Conservation (phyloP, 2,797 vertebrate species). For the Enteromius paludinosus region DNA sequence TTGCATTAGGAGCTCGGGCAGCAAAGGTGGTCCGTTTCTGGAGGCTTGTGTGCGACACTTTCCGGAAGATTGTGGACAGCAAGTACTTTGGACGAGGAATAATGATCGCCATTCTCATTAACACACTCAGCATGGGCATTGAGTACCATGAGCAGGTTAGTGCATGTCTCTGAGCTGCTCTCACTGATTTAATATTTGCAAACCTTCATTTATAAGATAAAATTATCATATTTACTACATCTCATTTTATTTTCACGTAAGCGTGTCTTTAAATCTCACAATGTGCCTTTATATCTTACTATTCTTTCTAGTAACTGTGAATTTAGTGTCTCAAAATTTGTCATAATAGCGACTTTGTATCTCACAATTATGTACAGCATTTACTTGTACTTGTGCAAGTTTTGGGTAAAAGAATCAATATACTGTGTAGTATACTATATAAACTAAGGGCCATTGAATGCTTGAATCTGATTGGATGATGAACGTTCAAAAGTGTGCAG, state of each 20-base stretch:
- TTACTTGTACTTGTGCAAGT: background rate
- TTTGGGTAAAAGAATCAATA: background rate
- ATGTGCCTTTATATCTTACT: background rate
- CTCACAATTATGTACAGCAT: background rate
- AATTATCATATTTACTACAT: background rate
- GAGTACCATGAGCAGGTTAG: slow-evolving; percentile 91
- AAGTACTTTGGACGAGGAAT: slow-evolving; percentile 91
- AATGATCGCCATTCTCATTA: slow-evolving; percentile 92
- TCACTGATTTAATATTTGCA: background rate
- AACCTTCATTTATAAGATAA: background rate
- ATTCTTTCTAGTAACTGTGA: background rate
- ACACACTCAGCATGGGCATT: slow-evolving; percentile 91
- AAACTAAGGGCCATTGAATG: background rate
- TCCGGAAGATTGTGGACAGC: slow-evolving; percentile 90
- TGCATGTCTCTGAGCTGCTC: background rate
- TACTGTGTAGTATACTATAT: no score
- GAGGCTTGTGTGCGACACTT: slow-evolving; percentile 92
- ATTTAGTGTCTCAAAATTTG: background rate
- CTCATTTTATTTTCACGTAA: background rate
- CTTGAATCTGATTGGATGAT: background rate
- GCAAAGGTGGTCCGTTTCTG: slow-evolving; percentile 84
- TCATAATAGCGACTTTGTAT: background rate
- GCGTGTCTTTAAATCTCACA: background rate
- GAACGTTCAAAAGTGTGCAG: background rate
- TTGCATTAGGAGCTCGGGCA: slow-evolving; percentile 68